Evolutionary conservation across 2,797 vertebrate genomes (phyloP).

Genomic region (Chaetodon trifasciatus): DNA sequence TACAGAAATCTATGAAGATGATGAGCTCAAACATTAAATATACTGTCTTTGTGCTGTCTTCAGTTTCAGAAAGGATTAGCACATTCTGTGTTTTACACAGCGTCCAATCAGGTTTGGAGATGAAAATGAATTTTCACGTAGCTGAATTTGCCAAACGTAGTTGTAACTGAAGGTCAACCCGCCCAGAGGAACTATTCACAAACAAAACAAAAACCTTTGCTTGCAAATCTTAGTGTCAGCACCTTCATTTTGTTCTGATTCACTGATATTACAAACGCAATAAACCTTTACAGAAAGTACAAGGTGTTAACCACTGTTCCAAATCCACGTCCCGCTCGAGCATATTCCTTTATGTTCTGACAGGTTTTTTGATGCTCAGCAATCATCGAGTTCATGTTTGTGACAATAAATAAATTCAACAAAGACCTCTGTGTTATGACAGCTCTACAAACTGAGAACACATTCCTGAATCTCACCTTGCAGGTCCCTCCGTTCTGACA

Average conservation of each 20-base stretch:
- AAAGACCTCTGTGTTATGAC: slow-evolving; percentile 27
- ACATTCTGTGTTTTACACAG: too few species aligned
- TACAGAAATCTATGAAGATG: too few species aligned
- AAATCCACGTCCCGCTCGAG: background rate
- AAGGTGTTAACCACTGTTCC: background rate
- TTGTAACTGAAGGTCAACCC: background rate
- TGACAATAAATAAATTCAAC: background rate
- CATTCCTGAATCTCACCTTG: slow-evolving; percentile 84
- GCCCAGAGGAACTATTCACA: background rate
- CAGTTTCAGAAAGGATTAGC: too few species aligned
- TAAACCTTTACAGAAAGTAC: background rate
- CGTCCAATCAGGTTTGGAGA: too few species aligned
- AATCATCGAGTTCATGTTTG: background rate
- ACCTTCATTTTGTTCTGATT: background rate
- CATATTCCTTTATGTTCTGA: slow-evolving; percentile 11
- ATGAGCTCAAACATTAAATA: too few species aligned
- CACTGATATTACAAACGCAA: background rate
- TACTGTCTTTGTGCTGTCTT: too few species aligned
- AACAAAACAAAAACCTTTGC: background rate
- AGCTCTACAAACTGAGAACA: background rate
- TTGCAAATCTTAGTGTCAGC: background rate
- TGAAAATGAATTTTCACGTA: background rate
- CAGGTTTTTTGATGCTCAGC: slow-evolving; percentile 31
- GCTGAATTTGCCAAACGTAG: background rate
- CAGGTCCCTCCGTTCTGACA: slow-evolving; percentile 94